Base-by-base conservation (phyloP, 2,113 vertebrate genomes). In the Corynorhinus townsendii region DNA sequence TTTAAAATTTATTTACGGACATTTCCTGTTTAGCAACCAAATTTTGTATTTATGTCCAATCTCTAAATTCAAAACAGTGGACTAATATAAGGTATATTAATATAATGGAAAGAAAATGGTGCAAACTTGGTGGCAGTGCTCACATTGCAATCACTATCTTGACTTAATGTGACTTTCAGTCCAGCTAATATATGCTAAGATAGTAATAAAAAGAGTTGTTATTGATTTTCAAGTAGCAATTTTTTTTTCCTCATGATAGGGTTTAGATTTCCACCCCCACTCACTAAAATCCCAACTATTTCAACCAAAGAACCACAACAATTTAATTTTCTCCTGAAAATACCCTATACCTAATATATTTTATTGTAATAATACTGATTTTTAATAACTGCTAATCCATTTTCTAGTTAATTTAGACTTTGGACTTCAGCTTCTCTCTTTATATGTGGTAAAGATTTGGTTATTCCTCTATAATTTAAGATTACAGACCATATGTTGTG, bases 91-190 rank as follows among this genome's bases (percentile, higher is more conserved):
- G 72, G 15, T 93, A 45, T 92, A 94, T 97, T 59, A 94, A 96
- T 98, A 96, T 96, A 10, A 97, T 87, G 76, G 54, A 80, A 97
- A 96, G 96, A 97, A 89, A 0, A 97, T 97, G 88, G 75, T 62
- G 73, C 43, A 94, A 97, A 95, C 93, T 91, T 91, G 76, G 68
- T 56, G 30, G 62, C 45, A 95, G 30, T 10, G 0, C 22, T 96
- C 86, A 82, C 64, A 95, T 73, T 71, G 73, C n/a, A 94, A 49
- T 43, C 88, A 73, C 87, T 96, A 83, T 94, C 8, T 89, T 86
- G 26, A 11, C 92, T 97, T 92, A 94, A 96, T 96, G 88, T 10
- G 4, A 77, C 93, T 96, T 97, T 88, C 89, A 95, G 94, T 95
- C 54, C 22, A 91, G 96, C 96, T 95, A 93, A 92, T 95, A 69